Percentiles rank a stretch among this genome's conserved stretches.
phyloP scores from a whole-genome alignment of 1,140 invertebrate genomes.

The Zaprionus nigranus region DNA sequence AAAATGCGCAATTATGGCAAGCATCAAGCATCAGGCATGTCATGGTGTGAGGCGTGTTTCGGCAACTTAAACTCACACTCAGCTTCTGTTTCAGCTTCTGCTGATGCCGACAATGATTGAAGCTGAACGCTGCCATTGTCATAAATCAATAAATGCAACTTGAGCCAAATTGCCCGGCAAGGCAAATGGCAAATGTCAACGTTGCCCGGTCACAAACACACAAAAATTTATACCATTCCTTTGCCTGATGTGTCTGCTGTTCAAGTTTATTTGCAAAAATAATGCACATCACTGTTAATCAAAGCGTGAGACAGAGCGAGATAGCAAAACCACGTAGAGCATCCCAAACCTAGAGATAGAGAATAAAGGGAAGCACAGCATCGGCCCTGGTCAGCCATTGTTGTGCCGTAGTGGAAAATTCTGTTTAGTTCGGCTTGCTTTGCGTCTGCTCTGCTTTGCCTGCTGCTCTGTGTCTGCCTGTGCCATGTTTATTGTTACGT shows the following conservation, averaged over 20 bases:
- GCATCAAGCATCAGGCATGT: constrained; percentile 1
- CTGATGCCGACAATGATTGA: constrained; percentile 60
- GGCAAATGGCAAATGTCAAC: constrained; percentile 62
- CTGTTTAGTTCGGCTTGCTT: constrained; percentile 50
- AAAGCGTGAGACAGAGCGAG: constrained; percentile 21
- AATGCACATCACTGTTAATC: constrained; percentile 81
- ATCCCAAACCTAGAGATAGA: too few species aligned
- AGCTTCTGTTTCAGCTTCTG: background rate
- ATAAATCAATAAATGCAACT: constrained; percentile 81
- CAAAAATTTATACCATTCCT: constrained; percentile 32
- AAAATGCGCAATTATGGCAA: constrained; percentile 78
- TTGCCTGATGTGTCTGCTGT: constrained; percentile 14
- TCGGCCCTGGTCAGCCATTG: constrained; percentile 68
- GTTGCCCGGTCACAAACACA: constrained; percentile 37
- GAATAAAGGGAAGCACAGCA: background rate
- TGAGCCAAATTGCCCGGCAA: constrained; percentile 57
- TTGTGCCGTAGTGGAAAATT: constrained; percentile 55
- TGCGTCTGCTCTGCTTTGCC: constrained; percentile 16
- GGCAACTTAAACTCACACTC: background rate
- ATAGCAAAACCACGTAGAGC: background rate
- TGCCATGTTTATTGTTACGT: constrained; percentile 55
- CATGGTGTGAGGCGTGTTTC: background rate
- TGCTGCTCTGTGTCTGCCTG: background rate
- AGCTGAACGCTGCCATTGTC: constrained; percentile 46
- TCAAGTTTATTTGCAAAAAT: constrained; percentile 77